Evolutionary conservation across 1,140 invertebrate genomes (phyloP), one percentile per base, ranked within the genome.

Genomic region (Anoplophora glabripennis): DNA sequence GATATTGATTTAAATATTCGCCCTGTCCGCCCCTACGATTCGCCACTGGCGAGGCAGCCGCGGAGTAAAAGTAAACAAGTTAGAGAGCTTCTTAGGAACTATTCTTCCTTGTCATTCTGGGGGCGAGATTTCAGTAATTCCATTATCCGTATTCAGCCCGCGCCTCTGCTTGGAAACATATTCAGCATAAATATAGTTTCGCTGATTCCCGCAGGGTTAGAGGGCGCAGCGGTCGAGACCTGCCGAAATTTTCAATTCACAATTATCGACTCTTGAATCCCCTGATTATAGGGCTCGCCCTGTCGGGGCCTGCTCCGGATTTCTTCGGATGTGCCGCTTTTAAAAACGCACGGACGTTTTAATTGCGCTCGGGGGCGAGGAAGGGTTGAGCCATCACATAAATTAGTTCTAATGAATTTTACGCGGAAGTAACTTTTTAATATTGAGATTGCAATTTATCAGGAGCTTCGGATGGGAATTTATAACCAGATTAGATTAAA

Each of bases 171-270:
- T 57, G 44, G 57, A 63, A 65, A 65, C 64, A 65, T 65, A 65
- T 65, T 63, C 64, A 63, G 64, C 64, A 65, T 65, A 65, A 63
- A 65, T 62, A 59, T 59, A 59, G 57, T 65, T 59, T 18, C 34
- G 55, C 51, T 59, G 55, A 63, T 65, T 62, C 57, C 64, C 53
- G 51, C 52, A 57, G 57, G 59, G 57, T 44, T 36, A 17, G 37
- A 51, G 59, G 63, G 55, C 57, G 59, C 56, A 49, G 52, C 56
- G 59, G 56, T 59, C 60, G 60, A 65, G 53, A 65, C 63, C 63
- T 65, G 66, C 64, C 54, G 64, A 68, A 68, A 68, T 64, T 68
- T 64, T 66, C 67, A 68, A 68, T 66, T 66, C 64, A 54, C 67
- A 66, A 66, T 68, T 68, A 68, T 66, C 67, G 61, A 56, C 53